Percentiles rank a stretch among this genome's conserved stretches.
Evolutionary conservation across 2,113 vertebrate genomes (phyloP).

Genomic region (Irena cyanogastra): DNA sequence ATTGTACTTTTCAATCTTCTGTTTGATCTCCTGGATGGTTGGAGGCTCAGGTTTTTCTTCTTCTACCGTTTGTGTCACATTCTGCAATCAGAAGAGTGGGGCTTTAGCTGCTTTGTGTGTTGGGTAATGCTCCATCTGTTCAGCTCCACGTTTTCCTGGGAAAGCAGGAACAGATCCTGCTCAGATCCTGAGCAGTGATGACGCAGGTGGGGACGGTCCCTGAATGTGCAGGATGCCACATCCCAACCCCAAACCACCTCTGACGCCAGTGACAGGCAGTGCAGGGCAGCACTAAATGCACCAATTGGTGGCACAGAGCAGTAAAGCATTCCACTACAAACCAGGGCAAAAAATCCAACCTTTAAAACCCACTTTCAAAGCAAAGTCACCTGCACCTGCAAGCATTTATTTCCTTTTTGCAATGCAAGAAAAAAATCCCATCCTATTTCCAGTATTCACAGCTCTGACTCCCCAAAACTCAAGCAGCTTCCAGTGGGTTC

Average conservation of each 20-base stretch:
- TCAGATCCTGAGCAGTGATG: accelerated
- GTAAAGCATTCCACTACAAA: background rate
- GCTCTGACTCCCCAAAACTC: background rate
- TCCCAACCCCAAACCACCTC: background rate
- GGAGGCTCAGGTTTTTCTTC: constrained; percentile 69
- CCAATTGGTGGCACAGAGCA: background rate
- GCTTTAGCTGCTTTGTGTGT: background rate
- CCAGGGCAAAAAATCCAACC: background rate
- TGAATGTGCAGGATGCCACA: background rate
- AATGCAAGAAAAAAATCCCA: background rate
- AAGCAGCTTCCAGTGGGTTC: background rate
- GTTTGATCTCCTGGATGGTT: constrained; percentile 79
- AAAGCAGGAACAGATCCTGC: accelerated
- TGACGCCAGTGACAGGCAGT: background rate
- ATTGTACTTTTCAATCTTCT: constrained; percentile 88
- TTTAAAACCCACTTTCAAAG: background rate
- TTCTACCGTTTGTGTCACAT: constrained; percentile 70
- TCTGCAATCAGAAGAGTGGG: constrained; percentile 59
- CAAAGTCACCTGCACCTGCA: background rate
- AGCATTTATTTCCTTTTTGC: background rate
- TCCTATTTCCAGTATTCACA: background rate
- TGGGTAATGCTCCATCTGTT: background rate
- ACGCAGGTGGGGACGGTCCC: background rate
- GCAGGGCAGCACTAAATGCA: background rate
- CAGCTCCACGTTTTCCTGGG: background rate